phyloP scores from a whole-genome alignment of 2,113 vertebrate genomes.

The Takifugu flavidus region DNA sequence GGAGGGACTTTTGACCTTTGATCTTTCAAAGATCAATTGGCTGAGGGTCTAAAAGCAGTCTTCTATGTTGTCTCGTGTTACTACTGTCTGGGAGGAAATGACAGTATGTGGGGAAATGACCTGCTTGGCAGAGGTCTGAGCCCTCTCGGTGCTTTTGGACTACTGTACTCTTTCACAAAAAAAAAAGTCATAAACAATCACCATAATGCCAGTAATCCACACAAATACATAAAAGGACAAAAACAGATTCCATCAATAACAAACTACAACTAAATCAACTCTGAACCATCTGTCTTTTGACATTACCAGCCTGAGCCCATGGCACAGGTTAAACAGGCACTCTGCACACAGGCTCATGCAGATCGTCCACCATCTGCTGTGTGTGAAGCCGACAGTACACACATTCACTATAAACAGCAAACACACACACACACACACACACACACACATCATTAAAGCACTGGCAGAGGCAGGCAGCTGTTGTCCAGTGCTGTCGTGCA shows the following conservation, averaged over 20 bases:
- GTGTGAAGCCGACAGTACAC: not conserved
- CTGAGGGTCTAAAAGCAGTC: too few species aligned
- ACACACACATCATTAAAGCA: slow-evolving; percentile 28
- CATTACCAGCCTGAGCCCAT: slow-evolving; percentile 38
- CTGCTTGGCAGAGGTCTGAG: too few species aligned
- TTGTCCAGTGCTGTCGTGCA: slow-evolving; percentile 43
- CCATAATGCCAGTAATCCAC: not conserved
- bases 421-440: not conserved
- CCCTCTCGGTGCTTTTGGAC: too few species aligned
- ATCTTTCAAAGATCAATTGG: too few species aligned
- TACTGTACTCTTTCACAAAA: too few species aligned
- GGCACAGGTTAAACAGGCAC: slow-evolving; percentile 59
- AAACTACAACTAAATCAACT: slow-evolving; percentile 43
- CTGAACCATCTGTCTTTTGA: slow-evolving; percentile 58
- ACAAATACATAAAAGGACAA: not conserved
- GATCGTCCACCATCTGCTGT: slow-evolving; percentile 35
- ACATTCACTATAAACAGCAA: slow-evolving; percentile 1
- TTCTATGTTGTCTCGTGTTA: too few species aligned
- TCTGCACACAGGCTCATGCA: slow-evolving; percentile 29
- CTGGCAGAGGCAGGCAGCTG: slow-evolving; percentile 38
- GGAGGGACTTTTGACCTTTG: too few species aligned
- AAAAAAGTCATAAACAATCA: not conserved
- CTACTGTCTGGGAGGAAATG: too few species aligned
- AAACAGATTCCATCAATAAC: slow-evolving; percentile 16
- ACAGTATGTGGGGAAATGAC: too few species aligned